Evolutionary conservation across 2,113 vertebrate genomes (phyloP).

Genomic region (Brevimyrus niger): DNA sequence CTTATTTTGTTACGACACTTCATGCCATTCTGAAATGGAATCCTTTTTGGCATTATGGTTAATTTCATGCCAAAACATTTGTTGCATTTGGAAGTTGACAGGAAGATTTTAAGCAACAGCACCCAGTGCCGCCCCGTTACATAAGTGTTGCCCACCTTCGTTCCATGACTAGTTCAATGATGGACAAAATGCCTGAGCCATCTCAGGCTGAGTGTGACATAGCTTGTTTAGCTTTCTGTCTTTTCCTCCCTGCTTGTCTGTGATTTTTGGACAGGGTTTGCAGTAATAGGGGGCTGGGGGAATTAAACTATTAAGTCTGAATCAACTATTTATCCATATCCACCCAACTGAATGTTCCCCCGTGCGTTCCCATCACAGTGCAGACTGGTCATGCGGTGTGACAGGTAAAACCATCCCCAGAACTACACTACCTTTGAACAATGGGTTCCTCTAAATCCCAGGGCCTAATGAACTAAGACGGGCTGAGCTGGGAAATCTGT

Average conservation of each 20-base stretch:
- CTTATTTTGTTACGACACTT: neutral
- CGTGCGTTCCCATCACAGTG: conserved; percentile 61
- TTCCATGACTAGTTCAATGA: neutral
- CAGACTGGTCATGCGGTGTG: conserved; percentile 65
- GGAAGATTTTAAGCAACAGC: neutral
- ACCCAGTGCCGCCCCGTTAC: neutral
- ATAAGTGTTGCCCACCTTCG: neutral
- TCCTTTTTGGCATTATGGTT: neutral
- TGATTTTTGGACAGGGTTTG: neutral
- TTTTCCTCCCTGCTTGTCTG: conserved; percentile 10
- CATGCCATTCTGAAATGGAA: neutral
- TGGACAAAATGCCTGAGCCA: neutral
- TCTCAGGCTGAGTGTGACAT: neutral
- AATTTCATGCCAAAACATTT: neutral
- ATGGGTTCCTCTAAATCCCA: conserved; percentile 67
- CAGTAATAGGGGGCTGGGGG: neutral
- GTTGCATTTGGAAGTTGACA: neutral
- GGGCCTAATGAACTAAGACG: conserved; percentile 60
- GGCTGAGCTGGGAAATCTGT: conserved; percentile 75
- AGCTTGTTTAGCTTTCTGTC: conserved; percentile 18
- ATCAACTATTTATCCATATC: conserved; percentile 31
- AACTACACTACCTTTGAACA: conserved; percentile 69
- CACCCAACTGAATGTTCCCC: conserved; percentile 59
- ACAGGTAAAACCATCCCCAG: conserved; percentile 73
- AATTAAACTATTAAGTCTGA: conserved; percentile 30